Percentiles rank a stretch among this genome's conserved stretches.
These are phyloP conservation scores for Strigamia transsilvanica DNA, from an alignment of 2,888 invertebrate genomes.

Conservation along the genomic window DNA sequence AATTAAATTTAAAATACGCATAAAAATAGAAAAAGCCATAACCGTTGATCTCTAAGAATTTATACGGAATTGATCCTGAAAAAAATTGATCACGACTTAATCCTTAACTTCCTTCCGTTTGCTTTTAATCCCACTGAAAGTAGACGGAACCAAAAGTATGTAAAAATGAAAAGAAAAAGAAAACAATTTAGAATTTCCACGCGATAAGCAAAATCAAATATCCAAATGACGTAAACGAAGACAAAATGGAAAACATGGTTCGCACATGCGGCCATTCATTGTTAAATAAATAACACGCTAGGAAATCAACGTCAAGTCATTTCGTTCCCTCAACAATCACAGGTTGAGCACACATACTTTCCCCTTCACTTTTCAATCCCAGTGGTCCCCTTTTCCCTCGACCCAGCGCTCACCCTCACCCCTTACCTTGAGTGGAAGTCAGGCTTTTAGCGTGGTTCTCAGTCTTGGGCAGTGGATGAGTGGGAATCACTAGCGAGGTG, in stretches of 20 bases:
- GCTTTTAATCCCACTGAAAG: not conserved
- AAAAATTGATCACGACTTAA: not conserved
- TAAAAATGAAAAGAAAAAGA: not conserved
- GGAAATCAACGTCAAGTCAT: not conserved
- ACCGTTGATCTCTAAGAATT: not conserved
- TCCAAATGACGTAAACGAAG: conserved; percentile 6
- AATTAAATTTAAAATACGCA: not conserved
- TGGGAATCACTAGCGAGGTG: conserved; percentile 56
- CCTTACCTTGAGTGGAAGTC: conserved; percentile 52
- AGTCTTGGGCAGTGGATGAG: conserved; percentile 51
- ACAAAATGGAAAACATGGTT: not conserved
- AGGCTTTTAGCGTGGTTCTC: conserved; percentile 54
- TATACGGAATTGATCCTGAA: not conserved
- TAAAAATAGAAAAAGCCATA: not conserved
- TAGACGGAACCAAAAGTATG: not conserved
- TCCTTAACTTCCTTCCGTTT: conserved; percentile 14
- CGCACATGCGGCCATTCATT: conserved; percentile 1
- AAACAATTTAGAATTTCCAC: not conserved
- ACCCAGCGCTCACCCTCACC: not conserved
- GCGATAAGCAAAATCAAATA: conserved; percentile 2
- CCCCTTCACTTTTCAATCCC: conserved; percentile 14
- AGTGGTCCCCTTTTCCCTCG: not conserved
- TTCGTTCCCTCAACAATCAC: not conserved
- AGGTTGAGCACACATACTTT: not conserved
- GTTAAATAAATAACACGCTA: not conserved